Base-by-base conservation (phyloP, 2,888 invertebrate species). In the Vesta saturnalis region DNA sequence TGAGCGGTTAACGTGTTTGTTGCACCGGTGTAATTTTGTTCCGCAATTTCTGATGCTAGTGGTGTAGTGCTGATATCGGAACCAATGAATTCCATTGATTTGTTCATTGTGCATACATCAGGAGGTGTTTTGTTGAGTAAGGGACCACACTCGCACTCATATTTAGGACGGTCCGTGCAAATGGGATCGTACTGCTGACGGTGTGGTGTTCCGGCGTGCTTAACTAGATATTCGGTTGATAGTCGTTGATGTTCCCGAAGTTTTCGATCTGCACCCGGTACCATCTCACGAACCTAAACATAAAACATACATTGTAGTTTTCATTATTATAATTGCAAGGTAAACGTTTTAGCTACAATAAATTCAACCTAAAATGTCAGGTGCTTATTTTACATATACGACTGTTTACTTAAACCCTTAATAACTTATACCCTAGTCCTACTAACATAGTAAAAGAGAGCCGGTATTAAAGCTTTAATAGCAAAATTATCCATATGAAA, bases 261-360 rank as follows among this genome's bases (percentile, higher is more conserved):
- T 75, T 87, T 87, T 46, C 88, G 82, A 72, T 88, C 88, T 0
- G 87, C 88, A 1, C 89, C 89, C 0, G 89, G 88, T 4, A 89
- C 89, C 86, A 88, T 88, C 56, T 87, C 86, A 66, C 87, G 83
- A n/a, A 87, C 87, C 87, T 87, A 77, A 54, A 81, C 39, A 39
- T 16, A 56, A 57, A 64, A 10, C 55, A 55, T n/a, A n/a, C n/a
- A n/a, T n/a, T n/a, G n/a, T n/a, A n/a, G n/a, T 59, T 47, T 64
- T 54, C 12, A 52, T 46, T 35, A 35, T 10, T 35, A n/a, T n/a
- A n/a, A n/a, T n/a, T n/a, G n/a, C n/a, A n/a, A n/a, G n/a, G n/a
- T n/a, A n/a, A n/a, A n/a, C n/a, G n/a, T n/a, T n/a, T n/a, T n/a
- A n/a, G n/a, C n/a, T n/a, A n/a, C n/a, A n/a, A n/a, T n/a, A 23